Base-by-base conservation (phyloP, 2,888 invertebrate species). In the Netelia virgata region DNA sequence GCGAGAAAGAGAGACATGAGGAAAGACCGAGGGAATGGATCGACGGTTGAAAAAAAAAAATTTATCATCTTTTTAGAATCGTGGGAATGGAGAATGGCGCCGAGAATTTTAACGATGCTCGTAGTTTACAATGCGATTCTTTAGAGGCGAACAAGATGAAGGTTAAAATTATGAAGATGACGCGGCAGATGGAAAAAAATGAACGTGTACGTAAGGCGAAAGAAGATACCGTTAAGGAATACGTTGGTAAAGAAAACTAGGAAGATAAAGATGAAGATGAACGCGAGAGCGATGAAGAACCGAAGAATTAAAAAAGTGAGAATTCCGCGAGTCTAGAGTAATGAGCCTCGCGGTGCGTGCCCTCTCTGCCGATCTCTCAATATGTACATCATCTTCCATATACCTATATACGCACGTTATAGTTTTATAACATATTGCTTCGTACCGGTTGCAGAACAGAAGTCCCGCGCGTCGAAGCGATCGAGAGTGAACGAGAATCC, bases 61-160 rank as follows among this genome's bases (percentile, higher is more conserved):
- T 55, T 36, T 75, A 63, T 78, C 23, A 53, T 63, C 53, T 73
- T n/a, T 11, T 41, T 55, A 43, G 8, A 78, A 78, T 78, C 78
- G 78, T 78, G 78, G 78, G 78, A 78, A 78, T 70, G 20, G 50
- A 16, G 36, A 53, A 41, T 70, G 28, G 28, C 9, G n/a, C 8
- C n/a, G 50, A 18, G 55, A 23, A 43, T 23, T 43, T 43, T 59
- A 11, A 16, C 18, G 55, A 20, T 20, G 36, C 50, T 50, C 11
- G 23, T 23, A 14, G 16, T 66, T 14, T 47, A 16, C 20, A 14
- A 47, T 14, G 18, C 14, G 20, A n/a, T 68, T 23, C 6, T 47
- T 47, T 68, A 20, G 23, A 18, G 6, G 14, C 28, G n/a, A 16
- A 28, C 28, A 55, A 28, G 53, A 47, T 47, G 20, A 59, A 20